Evolutionary conservation across 2,797 vertebrate species (phyloP), one percentile per base, ranked within the genome.

Genomic region (Todus mexicanus): DNA sequence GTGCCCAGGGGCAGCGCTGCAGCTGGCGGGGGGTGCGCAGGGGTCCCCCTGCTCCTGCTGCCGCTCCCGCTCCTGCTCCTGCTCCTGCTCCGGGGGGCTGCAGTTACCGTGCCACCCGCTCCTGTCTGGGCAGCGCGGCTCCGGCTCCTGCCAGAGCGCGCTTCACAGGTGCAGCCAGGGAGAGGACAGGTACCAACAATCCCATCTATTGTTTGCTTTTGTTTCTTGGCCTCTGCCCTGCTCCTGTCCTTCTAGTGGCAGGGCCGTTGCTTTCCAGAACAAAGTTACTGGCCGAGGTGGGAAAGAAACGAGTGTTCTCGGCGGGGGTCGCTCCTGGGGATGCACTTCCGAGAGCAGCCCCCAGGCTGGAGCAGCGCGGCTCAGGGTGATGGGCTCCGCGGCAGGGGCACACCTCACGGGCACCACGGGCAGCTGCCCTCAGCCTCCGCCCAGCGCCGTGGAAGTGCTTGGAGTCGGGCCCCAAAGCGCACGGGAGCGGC

Each of bases 211-310:
- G 0, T 16, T 29, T 54, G 56, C 76, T 71, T 64, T 69, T 48
- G 40, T 64, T 70, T 31, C 29, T 18, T 12, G 42, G 83, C 69
- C 5, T 33, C 27, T 89, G 63, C 68, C 61, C 19, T 1, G 72
- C 9, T 65, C 61, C 53, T 76, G 27, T 47, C 29, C 65, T 71
- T 86, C 76, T 92, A 35, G 26, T 12, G 63, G 35, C 74, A 45
- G 54, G 25, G 73, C 72, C 29, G 63, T 37, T 35, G 42, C 59
- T 87, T 89, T 51, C 53, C 21, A 0, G 18, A 12, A 19, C 48
- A 61, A 95, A 97, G 96, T 96, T 94, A 26, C 38, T 31, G 84
- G 43, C 47, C 31, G 54, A 37, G 60, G 43, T 14, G 59, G 45
- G 65, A 74, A 57, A 15, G 20, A 21, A 60, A 38, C 37, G 12